These are phyloP conservation scores for Crenuchus spilurus DNA, from an alignment of 2,797 vertebrate species.

Conservation along the genomic window DNA sequence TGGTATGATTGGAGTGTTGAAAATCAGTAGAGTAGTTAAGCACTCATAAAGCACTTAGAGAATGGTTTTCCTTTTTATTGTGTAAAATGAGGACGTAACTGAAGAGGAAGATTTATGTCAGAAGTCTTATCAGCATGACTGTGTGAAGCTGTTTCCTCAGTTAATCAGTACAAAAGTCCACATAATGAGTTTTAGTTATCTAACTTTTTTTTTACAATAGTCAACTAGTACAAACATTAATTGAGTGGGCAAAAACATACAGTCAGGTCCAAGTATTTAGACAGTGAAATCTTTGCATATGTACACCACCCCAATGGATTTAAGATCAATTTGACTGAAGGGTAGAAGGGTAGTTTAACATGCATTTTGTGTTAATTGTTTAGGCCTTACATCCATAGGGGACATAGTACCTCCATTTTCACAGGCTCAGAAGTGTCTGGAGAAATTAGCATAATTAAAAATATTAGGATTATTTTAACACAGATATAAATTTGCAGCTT, in stretches of 20 bases:
- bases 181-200: conserved; percentile 59
- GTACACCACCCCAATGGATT: too few species aligned
- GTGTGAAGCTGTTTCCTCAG: background rate
- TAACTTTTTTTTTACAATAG: conserved; percentile 22
- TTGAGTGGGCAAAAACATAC: background rate
- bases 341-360: too few species aligned
- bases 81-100: conserved; percentile 50
- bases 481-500: too few species aligned
- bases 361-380: too few species aligned
- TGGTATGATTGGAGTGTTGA: conserved; percentile 47
- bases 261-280: too few species aligned
- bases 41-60: conserved; percentile 18
- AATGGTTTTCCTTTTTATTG: conserved; percentile 42
- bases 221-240: background rate
- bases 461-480: too few species aligned
- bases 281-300: too few species aligned
- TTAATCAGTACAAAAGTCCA: conserved; percentile 37
- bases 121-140: conserved; percentile 12
- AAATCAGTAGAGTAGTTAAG: conserved; percentile 58
- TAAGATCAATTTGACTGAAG: too few species aligned
- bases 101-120: background rate
- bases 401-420: too few species aligned
- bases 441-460: too few species aligned
- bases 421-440: too few species aligned
- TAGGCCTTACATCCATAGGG: too few species aligned